Percentiles rank a stretch among this genome's conserved stretches.
Evolutionary conservation across 1,140 invertebrate species (phyloP).

Genomic region (Nebria ingens): DNA sequence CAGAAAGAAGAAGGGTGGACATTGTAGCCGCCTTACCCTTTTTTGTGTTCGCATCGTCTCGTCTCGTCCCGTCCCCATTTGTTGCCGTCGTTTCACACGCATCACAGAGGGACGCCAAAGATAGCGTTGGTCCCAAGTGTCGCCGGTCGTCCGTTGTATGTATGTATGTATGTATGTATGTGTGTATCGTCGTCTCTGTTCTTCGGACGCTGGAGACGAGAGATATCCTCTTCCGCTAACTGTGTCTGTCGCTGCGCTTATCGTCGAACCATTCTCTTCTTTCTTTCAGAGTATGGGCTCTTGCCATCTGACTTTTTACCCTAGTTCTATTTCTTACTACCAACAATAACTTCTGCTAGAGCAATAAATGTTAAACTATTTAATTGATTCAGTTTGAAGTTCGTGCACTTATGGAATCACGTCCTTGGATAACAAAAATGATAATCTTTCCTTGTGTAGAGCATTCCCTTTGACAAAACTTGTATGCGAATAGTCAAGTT

Average conservation of each 20-base stretch:
- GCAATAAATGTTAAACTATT: too few relatives aligned
- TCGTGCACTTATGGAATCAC: too few relatives aligned
- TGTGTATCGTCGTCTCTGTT: neutral
- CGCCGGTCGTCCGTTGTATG: neutral
- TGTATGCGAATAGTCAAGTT: too few relatives aligned
- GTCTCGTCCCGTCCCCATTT: neutral
- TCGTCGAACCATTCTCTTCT: too few relatives aligned
- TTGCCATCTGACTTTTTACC: neutral
- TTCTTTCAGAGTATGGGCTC: neutral
- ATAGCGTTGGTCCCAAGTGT: neutral
- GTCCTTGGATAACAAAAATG: too few relatives aligned
- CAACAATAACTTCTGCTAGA: too few relatives aligned
- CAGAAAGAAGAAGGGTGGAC: too few relatives aligned
- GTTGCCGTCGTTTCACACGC: too few relatives aligned
- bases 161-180: neutral
- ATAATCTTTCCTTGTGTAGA: too few relatives aligned
- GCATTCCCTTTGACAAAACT: too few relatives aligned
- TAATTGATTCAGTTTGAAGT: too few relatives aligned
- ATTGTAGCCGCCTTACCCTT: constrained; percentile 4
- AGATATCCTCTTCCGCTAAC: neutral
- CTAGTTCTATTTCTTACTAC: too few relatives aligned
- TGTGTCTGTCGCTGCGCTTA: neutral
- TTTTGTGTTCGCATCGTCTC: neutral
- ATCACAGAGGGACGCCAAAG: neutral
- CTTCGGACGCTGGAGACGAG: neutral